Evolutionary conservation across 2,797 vertebrate species (phyloP).

Genomic region (Sebastes diaconus): DNA sequence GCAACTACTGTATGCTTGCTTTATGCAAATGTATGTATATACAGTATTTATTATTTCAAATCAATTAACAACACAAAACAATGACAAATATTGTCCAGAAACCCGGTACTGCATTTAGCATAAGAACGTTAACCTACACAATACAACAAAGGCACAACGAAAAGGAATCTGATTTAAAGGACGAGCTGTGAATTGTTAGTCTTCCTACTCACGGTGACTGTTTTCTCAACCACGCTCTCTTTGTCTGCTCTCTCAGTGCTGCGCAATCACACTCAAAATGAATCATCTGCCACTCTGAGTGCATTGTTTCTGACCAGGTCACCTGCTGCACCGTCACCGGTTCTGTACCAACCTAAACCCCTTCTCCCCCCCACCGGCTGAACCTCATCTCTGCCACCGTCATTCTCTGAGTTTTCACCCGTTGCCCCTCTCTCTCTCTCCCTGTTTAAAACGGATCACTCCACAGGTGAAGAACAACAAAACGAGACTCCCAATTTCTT

Average conservation of each 20-base stretch:
- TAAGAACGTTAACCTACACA: neutral
- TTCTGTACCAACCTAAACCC: constrained; percentile 28
- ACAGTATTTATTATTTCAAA: too few species aligned
- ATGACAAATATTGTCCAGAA: too few species aligned
- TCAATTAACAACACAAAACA: too few species aligned
- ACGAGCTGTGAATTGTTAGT: constrained; percentile 43
- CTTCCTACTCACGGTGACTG: constrained; percentile 67
- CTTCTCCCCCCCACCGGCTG: neutral
- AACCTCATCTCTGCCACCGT: constrained; percentile 9
- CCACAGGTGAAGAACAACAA: constrained; percentile 23
- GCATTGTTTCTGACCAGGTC: constrained; percentile 63
- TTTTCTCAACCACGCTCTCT: constrained; percentile 71
- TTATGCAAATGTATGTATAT: too few species aligned
- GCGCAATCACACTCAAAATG: constrained; percentile 62
- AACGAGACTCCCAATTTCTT: constrained; percentile 16
- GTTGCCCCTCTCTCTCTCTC: neutral
- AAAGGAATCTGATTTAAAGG: constrained; percentile 48
- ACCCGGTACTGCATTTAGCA: too few species aligned
- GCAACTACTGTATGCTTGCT: too few species aligned
- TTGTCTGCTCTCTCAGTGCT: constrained; percentile 55
- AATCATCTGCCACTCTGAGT: constrained; percentile 67
- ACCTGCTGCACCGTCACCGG: constrained; percentile 16
- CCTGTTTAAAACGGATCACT: constrained; percentile 27
- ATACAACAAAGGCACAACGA: neutral
- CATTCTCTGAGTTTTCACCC: constrained; percentile 44